Conservation (phyloP, 1,140 invertebrate species). For the Calephelis virginiensis region DNA sequence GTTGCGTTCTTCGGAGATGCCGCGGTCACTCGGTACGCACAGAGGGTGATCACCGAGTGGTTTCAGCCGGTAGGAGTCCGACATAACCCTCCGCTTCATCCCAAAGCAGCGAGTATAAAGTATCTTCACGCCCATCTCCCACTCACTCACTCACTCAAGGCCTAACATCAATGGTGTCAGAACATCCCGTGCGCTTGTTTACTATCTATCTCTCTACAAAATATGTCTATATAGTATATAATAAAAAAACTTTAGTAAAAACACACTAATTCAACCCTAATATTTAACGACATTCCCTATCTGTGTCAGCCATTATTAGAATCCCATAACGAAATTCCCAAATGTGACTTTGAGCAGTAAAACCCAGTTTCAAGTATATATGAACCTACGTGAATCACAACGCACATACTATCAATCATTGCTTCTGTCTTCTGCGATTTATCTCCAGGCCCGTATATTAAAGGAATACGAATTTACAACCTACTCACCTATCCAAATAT, state of each 20-base stretch:
- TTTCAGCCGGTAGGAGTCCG: too few relatives aligned
- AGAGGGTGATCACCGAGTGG: too few relatives aligned
- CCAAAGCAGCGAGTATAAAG: too few relatives aligned
- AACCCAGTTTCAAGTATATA: slow-evolving; percentile 19
- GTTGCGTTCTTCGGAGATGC: too few relatives aligned
- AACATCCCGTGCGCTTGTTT: too few relatives aligned
- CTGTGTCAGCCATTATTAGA: not conserved
- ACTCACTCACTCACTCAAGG: too few relatives aligned
- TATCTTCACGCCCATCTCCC: too few relatives aligned
- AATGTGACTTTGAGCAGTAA: not conserved
- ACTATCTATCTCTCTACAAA: not conserved
- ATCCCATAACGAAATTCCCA: slow-evolving; percentile 12
- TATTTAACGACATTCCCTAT: not conserved
- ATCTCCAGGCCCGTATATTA: slow-evolving; percentile 58
- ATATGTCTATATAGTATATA: too few relatives aligned
- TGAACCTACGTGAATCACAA: slow-evolving; percentile 36
- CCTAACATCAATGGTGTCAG: too few relatives aligned
- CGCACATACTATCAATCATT: slow-evolving; percentile 55
- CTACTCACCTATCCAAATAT: slow-evolving; percentile 18
- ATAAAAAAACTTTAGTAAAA: too few relatives aligned
- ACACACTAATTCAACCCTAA: not conserved
- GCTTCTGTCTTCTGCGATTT: slow-evolving; percentile 56
- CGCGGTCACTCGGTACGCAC: too few relatives aligned
- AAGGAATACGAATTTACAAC: slow-evolving; percentile 43
- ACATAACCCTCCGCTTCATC: too few relatives aligned